Conservation (phyloP, 2,797 vertebrate genomes). For the Sebastes flavidus region DNA sequence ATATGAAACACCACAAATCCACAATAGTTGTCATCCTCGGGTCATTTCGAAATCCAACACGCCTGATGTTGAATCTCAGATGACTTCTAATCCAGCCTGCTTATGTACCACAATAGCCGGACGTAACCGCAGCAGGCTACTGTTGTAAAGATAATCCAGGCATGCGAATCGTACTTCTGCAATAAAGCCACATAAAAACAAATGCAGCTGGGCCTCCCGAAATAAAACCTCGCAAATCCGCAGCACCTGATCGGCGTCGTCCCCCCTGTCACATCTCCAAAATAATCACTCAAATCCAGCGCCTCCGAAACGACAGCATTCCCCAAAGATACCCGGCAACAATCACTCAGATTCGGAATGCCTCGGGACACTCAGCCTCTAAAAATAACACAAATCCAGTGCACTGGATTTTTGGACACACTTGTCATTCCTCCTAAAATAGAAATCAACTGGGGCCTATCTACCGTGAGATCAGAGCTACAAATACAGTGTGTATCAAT, state of each 20-base stretch:
- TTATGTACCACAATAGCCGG: background rate
- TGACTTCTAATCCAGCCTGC: background rate
- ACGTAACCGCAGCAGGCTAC: background rate
- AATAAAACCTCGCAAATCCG: conserved; percentile 31
- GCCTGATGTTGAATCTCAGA: background rate
- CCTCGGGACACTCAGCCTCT: conserved; percentile 10
- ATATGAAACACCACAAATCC: conserved; percentile 33
- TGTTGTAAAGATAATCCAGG: conserved; percentile 19
- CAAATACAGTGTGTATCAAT: background rate
- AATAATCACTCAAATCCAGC: conserved; percentile 33
- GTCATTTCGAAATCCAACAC: background rate
- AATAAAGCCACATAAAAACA: conserved; percentile 34
- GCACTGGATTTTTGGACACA: conserved; percentile 11
- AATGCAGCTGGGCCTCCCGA: background rate
- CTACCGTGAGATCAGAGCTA: background rate
- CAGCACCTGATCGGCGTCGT: conserved; percentile 34
- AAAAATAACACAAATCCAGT: conserved; percentile 43
- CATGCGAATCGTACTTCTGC: background rate
- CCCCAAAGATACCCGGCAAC: conserved; percentile 32
- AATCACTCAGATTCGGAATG: conserved; percentile 28
- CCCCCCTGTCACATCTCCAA: background rate
- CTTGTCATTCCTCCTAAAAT: conserved; percentile 25
- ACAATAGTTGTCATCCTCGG: background rate
- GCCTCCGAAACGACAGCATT: conserved; percentile 5
- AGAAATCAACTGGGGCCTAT: conserved; percentile 7